Evolutionary conservation across 2,888 invertebrate genomes (phyloP).

Genomic region (Tipula lateralis): DNA sequence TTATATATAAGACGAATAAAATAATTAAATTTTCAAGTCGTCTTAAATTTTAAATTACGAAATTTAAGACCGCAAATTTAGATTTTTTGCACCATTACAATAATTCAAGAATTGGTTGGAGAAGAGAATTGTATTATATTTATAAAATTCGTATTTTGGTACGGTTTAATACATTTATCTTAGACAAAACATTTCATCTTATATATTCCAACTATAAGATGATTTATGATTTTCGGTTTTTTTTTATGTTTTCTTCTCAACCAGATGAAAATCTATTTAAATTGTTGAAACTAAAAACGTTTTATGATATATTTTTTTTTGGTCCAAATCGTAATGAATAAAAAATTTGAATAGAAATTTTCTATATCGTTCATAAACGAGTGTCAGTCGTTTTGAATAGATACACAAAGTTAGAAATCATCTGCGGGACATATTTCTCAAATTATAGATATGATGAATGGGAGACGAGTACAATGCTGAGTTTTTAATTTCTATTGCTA

Average conservation of each 20-base stretch:
- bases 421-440: neutral
- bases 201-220: neutral
- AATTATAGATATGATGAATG: neutral
- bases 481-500: neutral
- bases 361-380: neutral
- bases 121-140: neutral
- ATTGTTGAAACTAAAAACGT: neutral
- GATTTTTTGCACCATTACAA: neutral
- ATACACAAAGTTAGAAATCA: neutral
- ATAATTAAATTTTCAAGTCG: neutral
- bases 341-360: neutral
- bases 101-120: neutral
- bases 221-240: neutral
- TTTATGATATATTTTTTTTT: neutral
- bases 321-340: neutral
- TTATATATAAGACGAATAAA: neutral
- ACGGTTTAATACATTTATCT: neutral
- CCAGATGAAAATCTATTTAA: neutral
- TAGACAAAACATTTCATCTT: slow-evolving; percentile 8
- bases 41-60: neutral
- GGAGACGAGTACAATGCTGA: neutral
- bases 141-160: neutral
- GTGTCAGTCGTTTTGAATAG: neutral
- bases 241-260: neutral
- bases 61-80: neutral